A percentile compares a stretch with the other conserved stretches of the same genome.
Evolutionary conservation across 2,113 vertebrate genomes (phyloP).

Genomic region (Seriola dumerili): DNA sequence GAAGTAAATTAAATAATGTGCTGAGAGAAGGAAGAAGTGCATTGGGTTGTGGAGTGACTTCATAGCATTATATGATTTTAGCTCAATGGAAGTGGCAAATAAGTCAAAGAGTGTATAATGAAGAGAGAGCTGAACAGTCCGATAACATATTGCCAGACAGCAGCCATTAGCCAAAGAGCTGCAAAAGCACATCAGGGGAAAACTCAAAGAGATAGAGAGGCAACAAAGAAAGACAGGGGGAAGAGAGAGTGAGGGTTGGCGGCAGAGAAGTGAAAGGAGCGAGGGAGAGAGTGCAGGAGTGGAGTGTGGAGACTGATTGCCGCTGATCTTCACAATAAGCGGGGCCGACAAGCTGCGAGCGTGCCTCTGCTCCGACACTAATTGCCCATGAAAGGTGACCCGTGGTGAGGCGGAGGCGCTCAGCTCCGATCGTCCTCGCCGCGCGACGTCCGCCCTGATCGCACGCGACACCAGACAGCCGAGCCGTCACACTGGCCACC

Average conservation of each 20-base stretch:
- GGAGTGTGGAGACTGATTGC: slow-evolving; percentile 81
- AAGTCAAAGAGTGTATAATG: slow-evolving; percentile 67
- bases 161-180: slow-evolving; percentile 75
- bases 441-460: slow-evolving; percentile 85
- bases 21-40: slow-evolving; percentile 3
- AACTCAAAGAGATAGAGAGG: slow-evolving; percentile 75
- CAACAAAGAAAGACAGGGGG: slow-evolving; percentile 68
- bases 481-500: slow-evolving; percentile 88
- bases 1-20: slow-evolving; percentile 39
- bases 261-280: slow-evolving; percentile 64
- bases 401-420: slow-evolving; percentile 94
- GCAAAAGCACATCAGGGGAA: slow-evolving; percentile 78
- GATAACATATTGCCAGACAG: slow-evolving; percentile 77
- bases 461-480: slow-evolving; percentile 95
- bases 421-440: slow-evolving; percentile 91
- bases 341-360: slow-evolving; percentile 94
- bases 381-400: slow-evolving; percentile 99
- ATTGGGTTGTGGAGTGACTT: slow-evolving; percentile 14
- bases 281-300: slow-evolving; percentile 61
- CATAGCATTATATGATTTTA: slow-evolving; percentile 54
- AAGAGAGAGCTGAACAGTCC: slow-evolving; percentile 69
- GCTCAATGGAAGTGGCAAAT: slow-evolving; percentile 52
- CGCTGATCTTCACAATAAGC: slow-evolving; percentile 94
- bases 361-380: slow-evolving; percentile 96
- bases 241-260: slow-evolving; percentile 70